These are phyloP conservation scores for Boulengerochromis microlepis DNA, from an alignment of 2,113 vertebrate genomes.

Conservation along the genomic window DNA sequence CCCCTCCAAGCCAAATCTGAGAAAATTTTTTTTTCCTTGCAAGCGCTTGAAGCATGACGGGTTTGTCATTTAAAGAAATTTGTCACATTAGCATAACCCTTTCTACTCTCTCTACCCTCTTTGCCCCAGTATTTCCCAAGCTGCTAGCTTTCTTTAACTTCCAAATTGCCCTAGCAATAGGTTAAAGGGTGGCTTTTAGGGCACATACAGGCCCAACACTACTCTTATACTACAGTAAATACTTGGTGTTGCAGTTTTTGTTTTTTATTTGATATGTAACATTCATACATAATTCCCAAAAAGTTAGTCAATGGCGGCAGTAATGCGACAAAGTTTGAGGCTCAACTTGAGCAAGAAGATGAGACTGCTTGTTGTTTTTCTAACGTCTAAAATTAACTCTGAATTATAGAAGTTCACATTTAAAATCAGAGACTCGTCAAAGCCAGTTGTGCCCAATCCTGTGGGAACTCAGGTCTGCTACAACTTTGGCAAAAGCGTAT, in stretches of 20 bases:
- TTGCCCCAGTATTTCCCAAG: neutral
- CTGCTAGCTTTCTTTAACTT: neutral
- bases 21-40: neutral
- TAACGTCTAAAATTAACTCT: neutral
- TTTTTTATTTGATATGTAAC: neutral
- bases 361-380: neutral
- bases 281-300: neutral
- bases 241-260: neutral
- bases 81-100: neutral
- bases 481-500: neutral
- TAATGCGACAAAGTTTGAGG: neutral
- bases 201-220: neutral
- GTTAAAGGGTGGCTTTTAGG: neutral
- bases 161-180: neutral
- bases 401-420: neutral
- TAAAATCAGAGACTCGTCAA: neutral
- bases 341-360: neutral
- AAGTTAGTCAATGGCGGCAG: neutral
- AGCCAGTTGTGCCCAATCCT: neutral
- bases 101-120: neutral
- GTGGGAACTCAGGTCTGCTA: neutral
- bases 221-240: neutral
- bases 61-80: neutral
- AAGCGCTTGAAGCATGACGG: neutral
- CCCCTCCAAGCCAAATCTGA: neutral